A percentile compares a stretch with the other conserved stretches of the same genome.
Evolutionary conservation across 2,113 vertebrate species (phyloP).

Genomic region (Odocoileus hemionus): DNA sequence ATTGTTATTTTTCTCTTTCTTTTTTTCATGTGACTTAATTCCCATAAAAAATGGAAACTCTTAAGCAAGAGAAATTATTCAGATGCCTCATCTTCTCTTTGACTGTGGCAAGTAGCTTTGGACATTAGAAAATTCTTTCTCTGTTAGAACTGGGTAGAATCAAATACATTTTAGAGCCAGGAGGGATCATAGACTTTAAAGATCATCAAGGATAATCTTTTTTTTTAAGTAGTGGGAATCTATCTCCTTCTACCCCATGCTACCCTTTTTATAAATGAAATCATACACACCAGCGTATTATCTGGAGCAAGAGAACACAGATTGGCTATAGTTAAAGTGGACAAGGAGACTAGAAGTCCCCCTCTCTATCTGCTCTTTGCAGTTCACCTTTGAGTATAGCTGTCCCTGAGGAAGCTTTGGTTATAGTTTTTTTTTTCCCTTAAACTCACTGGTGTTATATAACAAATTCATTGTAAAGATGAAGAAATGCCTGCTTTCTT

Average conservation of each 20-base stretch:
- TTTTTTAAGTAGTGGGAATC: neutral
- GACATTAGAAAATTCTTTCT: neutral
- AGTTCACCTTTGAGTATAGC: neutral
- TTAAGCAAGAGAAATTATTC: neutral
- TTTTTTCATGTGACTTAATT: constrained; percentile 3
- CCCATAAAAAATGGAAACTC: neutral
- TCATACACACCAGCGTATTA: neutral
- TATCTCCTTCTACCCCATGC: neutral
- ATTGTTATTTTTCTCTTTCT: constrained; percentile 5
- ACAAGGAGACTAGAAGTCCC: neutral
- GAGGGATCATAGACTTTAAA: neutral
- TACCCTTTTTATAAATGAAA: neutral
- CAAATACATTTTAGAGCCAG: neutral
- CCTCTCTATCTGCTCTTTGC: neutral
- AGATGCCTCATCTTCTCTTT: neutral
- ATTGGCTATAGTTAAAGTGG: neutral
- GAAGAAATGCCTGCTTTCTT: neutral
- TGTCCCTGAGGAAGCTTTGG: neutral
- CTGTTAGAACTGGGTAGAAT: neutral
- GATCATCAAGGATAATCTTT: neutral
- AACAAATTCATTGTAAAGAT: neutral
- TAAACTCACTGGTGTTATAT: neutral
- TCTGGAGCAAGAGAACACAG: neutral
- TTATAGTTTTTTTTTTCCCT: neutral
- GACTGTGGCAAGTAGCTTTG: neutral